Evolutionary conservation across 1,140 invertebrate genomes (phyloP).

Genomic region (Thaumetopoea pityocampa): DNA sequence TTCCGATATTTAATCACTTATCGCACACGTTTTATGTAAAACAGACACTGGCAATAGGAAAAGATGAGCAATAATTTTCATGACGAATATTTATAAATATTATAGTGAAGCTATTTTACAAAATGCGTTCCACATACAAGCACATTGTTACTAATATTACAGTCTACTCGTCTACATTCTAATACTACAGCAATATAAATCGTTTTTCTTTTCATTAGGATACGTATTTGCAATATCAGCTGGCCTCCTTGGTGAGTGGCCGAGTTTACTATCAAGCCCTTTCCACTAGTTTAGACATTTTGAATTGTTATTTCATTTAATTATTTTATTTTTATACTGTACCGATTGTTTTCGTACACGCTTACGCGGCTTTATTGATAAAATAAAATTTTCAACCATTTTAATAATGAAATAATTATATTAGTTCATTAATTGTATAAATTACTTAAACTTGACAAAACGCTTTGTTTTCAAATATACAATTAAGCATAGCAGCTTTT

Average conservation of each 20-base stretch:
- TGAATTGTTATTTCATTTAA: conserved; percentile 7
- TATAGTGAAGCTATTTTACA: conserved; percentile 13
- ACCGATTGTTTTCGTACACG: conserved; percentile 30
- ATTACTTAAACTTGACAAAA: no score
- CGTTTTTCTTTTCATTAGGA: conserved; percentile 63
- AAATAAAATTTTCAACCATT: conserved; percentile 26
- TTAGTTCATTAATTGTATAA: conserved; percentile 1
- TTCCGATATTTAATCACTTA: no score
- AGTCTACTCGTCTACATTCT: conserved; percentile 9
- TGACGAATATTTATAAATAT: no score
- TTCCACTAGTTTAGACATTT: conserved; percentile 28
- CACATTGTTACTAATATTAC: conserved; percentile 27
- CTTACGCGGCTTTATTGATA: conserved; percentile 39
- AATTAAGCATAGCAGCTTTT: no score
- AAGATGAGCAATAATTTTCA: no score
- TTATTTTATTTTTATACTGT: conserved; percentile 24
- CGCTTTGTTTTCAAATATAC: conserved; percentile 3
- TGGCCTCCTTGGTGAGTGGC: conserved; percentile 71
- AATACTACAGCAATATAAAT: conserved; percentile 27
- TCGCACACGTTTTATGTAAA: no score
- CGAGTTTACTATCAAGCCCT: conserved; percentile 23
- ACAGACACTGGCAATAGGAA: no score
- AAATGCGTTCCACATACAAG: conserved; percentile 14
- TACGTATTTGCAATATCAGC: conserved; percentile 70
- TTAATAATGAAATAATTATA: conserved; percentile 8